Conservation (phyloP, 2,113 vertebrate genomes). For the Abramis brama region DNA sequence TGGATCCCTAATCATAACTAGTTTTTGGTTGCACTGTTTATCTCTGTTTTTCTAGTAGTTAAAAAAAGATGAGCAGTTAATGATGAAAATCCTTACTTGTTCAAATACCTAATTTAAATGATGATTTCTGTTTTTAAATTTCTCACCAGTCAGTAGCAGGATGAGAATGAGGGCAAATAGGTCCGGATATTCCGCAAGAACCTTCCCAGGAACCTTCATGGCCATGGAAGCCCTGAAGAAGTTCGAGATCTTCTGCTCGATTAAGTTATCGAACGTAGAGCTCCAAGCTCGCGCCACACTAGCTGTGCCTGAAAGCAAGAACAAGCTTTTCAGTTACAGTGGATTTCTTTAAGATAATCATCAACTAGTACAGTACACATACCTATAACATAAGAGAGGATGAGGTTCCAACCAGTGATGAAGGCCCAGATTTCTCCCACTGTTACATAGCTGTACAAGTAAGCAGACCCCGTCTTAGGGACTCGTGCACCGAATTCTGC, state of each 20-base stretch:
- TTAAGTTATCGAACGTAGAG: constrained; percentile 89
- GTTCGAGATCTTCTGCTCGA: constrained; percentile 87
- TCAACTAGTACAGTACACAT: constrained; percentile 38
- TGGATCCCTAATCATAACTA: not conserved
- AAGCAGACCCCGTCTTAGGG: constrained; percentile 92
- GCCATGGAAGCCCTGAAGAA: constrained; percentile 80
- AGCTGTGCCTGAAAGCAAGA: constrained; percentile 80
- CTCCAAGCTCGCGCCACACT: constrained; percentile 96
- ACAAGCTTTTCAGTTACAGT: not conserved
- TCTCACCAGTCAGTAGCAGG: constrained; percentile 86
- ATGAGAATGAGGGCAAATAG: constrained; percentile 90
- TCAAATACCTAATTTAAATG: not conserved
- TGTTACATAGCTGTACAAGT: constrained; percentile 96
- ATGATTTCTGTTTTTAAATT: not conserved
- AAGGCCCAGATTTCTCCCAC: constrained; percentile 98
- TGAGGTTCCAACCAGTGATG: constrained; percentile 96
- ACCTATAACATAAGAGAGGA: constrained; percentile 97
- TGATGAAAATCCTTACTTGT: not conserved
- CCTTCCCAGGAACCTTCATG: constrained; percentile 73
- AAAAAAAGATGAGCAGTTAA: not conserved
- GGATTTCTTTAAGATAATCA: not conserved
- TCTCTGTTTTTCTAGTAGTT: not conserved
- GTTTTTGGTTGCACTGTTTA: not conserved
- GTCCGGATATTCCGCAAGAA: constrained; percentile 88
- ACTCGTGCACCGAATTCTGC: constrained; percentile 95